Conservation (phyloP, 2,113 vertebrate genomes). For the Pampusana beccarii region DNA sequence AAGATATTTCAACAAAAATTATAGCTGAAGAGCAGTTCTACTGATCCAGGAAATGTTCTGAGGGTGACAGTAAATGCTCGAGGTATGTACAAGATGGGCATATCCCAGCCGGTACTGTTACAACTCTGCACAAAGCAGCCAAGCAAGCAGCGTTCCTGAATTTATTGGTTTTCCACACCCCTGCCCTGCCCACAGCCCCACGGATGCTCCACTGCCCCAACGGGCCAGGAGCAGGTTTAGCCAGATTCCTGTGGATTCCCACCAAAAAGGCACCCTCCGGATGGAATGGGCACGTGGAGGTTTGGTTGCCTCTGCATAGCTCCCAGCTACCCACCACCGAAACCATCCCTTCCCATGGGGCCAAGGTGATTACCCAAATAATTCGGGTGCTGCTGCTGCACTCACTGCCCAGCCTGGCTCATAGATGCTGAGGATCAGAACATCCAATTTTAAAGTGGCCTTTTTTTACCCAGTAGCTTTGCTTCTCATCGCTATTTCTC, state of each 20-base stretch:
- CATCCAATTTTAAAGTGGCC: background rate
- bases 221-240: accelerated
- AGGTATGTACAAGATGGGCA: background rate
- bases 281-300: accelerated
- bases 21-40: conserved; percentile 2
- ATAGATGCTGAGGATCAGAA: background rate
- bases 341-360: background rate
- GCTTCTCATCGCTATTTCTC: background rate
- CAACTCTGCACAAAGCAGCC: background rate
- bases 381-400: background rate
- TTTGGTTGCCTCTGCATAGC: background rate
- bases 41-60: conserved; percentile 49
- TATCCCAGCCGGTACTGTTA: background rate
- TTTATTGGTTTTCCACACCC: background rate
- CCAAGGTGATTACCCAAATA: background rate
- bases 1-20: conserved; percentile 64
- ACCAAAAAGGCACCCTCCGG: accelerated
- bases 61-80: background rate
- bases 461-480: background rate
- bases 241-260: background rate
- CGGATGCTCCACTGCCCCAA: accelerated
- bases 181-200: background rate
- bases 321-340: background rate
- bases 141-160: background rate
- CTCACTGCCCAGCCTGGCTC: background rate